Conservation (phyloP, 2,113 vertebrate genomes). For the Lepus timidus region DNA sequence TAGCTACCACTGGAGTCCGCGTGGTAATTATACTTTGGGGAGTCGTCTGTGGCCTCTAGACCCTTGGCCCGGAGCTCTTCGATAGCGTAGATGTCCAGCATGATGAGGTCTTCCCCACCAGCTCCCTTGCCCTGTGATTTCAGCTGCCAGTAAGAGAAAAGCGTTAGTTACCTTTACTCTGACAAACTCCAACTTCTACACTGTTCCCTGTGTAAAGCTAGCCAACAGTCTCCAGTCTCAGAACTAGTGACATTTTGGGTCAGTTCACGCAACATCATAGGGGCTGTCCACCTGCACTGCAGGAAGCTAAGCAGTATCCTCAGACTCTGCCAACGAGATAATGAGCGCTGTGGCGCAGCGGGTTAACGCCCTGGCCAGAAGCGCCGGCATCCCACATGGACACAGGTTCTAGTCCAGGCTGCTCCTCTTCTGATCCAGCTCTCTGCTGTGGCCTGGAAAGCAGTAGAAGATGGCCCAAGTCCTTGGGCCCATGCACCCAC, state of each 20-base stretch:
- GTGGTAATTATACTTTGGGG: constrained; percentile 93
- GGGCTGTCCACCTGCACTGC: not conserved
- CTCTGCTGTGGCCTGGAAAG: too few species aligned
- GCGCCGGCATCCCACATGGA: too few species aligned
- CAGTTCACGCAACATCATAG: not conserved
- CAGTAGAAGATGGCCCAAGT: too few species aligned
- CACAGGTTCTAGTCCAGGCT: too few species aligned
- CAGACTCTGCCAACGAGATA: not conserved
- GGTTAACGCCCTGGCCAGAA: too few species aligned
- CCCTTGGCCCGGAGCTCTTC: constrained; percentile 94
- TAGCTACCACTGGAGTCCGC: constrained; percentile 87
- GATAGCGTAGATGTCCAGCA: constrained; percentile 99
- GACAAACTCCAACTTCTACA: not conserved
- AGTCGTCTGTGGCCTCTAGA: constrained; percentile 92
- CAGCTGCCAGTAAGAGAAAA: constrained; percentile 86
- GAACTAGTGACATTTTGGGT: not conserved
- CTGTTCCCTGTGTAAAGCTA: not conserved
- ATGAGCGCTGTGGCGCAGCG: not conserved
- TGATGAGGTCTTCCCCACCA: constrained; percentile 94
- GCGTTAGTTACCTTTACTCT: not conserved
- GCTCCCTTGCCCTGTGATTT: constrained; percentile 97
- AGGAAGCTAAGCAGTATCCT: not conserved
- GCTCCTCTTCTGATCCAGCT: too few species aligned
- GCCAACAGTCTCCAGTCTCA: not conserved
- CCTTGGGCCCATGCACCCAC: too few species aligned